Percentiles rank a stretch among this genome's conserved stretches.
Conservation (phyloP, 2,797 vertebrate species). For the Lycodopsis pacificus region DNA sequence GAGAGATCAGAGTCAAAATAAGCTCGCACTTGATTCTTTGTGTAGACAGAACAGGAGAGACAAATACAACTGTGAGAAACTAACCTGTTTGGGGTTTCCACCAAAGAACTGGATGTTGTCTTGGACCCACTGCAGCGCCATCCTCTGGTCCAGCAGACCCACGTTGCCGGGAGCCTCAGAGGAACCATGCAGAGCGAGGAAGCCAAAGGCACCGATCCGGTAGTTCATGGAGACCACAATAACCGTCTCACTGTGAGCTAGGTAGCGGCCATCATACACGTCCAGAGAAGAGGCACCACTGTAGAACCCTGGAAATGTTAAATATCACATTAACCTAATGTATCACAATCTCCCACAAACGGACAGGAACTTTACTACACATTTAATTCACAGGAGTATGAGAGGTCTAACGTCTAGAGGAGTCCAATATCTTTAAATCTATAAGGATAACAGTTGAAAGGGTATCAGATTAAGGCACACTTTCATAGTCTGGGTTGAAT, state of each 20-base stretch:
- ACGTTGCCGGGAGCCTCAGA: constrained; percentile 93
- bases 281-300: constrained; percentile 92
- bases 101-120: constrained; percentile 90
- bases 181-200: constrained; percentile 89
- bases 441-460: not conserved
- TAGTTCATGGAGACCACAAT: constrained; percentile 96
- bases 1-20: not conserved
- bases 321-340: not conserved
- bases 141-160: constrained; percentile 91
- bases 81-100: constrained; percentile 87
- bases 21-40: fast-evolving
- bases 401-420: not conserved
- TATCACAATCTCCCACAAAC: not conserved
- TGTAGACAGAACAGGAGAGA: not conserved
- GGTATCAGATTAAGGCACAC: not conserved
- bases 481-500: too few species aligned
- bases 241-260: constrained; percentile 87
- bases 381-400: not conserved
- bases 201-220: constrained; percentile 92
- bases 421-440: not conserved
- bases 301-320: constrained; percentile 82
- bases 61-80: not conserved
- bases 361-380: too few species aligned
- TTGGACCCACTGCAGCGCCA: constrained; percentile 92
- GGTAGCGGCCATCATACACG: constrained; percentile 93